Conservation (phyloP, 2,797 vertebrate species). For the Pampus argenteus region DNA sequence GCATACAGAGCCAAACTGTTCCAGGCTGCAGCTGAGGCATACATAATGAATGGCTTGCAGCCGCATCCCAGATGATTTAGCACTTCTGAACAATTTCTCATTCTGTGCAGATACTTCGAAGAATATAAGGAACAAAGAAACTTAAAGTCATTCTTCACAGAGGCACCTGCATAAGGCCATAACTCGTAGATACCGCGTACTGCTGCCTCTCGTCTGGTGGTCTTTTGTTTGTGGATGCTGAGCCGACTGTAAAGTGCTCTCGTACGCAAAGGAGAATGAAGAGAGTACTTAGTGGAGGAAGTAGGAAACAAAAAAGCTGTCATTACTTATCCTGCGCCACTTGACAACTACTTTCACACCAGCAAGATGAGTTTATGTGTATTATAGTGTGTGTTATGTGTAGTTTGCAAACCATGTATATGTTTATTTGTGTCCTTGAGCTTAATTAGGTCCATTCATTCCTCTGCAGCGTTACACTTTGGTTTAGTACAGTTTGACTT, state of each 20-base stretch:
- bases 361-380: background rate
- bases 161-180: slow-evolving; percentile 38
- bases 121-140: slow-evolving; percentile 42
- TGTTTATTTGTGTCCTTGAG: background rate
- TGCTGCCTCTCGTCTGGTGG: slow-evolving; percentile 37
- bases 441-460: slow-evolving; percentile 10
- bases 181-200: slow-evolving; percentile 7
- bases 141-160: slow-evolving; percentile 52
- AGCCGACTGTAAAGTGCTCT: slow-evolving; percentile 38
- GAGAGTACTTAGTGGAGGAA: slow-evolving; percentile 26
- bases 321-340: slow-evolving; percentile 12
- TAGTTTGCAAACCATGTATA: background rate
- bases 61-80: slow-evolving; percentile 41
- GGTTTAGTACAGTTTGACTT: background rate
- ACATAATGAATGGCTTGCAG: slow-evolving; percentile 42
- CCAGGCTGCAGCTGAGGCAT: slow-evolving; percentile 34
- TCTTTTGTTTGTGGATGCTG: slow-evolving; percentile 35
- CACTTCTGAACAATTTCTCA: slow-evolving; percentile 42
- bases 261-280: slow-evolving; percentile 1
- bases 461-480: background rate
- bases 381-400: background rate
- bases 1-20: slow-evolving; percentile 33
- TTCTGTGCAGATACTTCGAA: slow-evolving; percentile 37
- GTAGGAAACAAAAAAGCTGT: slow-evolving; percentile 5
- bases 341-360: background rate